Base-by-base conservation (phyloP, 2,888 invertebrate species). In the Alsophila aescularia region DNA sequence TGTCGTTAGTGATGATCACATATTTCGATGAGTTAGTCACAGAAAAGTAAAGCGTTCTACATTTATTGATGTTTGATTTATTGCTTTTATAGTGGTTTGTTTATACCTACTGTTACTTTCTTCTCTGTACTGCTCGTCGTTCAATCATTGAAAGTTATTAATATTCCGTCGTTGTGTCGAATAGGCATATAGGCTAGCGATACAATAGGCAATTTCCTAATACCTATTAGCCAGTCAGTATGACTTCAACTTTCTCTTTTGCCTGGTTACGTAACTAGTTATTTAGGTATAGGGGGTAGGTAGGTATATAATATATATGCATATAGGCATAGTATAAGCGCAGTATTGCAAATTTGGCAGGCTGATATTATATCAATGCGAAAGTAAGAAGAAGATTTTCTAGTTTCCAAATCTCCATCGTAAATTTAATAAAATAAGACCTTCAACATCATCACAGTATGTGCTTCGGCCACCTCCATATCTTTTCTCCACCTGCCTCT, bases 191-290 rank as follows among this genome's bases (percentile, higher is more conserved):
- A 10, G 21, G 15, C 12, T 16, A 36, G 9, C n/a, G 29, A 32
- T 54, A 39, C 39, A 55, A 41, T 48, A 53, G 52, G 18, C 21
- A 40, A 51, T 53, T 51, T 43, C 36, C 27, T 10, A 60, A 53
- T 44, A 34, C 47, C 21, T 53, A 42, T 13, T 53, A 41, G 31
- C 29, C 31, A 41, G 16, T 13, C 35, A 12, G 32, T 18, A 18
- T 44, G 32, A 32, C 35, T 35, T 3, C n/a, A 8, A 53, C 56
- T 60, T 57, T 60, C 60, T 41, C 51, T 54, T 56, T 59, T n/a
- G 7, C 6, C 12, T 40, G 24, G 50, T 56, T 53, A 44, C 39
- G 32, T 41, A 50, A 56, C 34, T 27, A 34, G n/a, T n/a, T 45
- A 37, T 42, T 2, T 16, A 35, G 10, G 39, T 47, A 48, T 49